Base-by-base conservation (phyloP, 2,888 invertebrate genomes). In the Oscheius sp. region DNA sequence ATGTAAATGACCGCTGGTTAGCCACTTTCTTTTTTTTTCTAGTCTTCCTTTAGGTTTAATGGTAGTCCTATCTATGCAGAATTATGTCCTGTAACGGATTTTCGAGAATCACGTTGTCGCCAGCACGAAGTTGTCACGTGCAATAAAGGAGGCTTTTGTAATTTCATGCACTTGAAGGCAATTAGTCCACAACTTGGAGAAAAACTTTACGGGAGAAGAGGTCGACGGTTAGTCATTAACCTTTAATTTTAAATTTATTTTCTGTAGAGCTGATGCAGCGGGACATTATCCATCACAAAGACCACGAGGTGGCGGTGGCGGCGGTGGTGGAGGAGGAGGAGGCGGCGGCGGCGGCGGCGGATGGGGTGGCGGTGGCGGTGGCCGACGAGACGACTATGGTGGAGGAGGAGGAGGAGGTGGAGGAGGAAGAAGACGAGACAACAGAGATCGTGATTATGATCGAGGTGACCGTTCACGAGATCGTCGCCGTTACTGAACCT, bases 101-200 rank as follows among this genome's bases (percentile, higher is more conserved):
- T 99, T 88, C 91, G 97, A 83, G 98, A 98, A 89, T 97, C 97
- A 0, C 97, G 98, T 87, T 98, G 98, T 87, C 92, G 98, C 39
- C 98, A 98, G 89, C 98, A 98, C 88, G 97, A 98, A 89, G 96
- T 78, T 6, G 74, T 79, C 3, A 76, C 77, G 89, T 98, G 98
- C 88, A 96, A 96, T 0, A 91, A 97, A 68, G 96, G 96, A 83
- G 98, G 97, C 39, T 99, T 99, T 89, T 98, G 98, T 88, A 99
- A 99, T 89, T 99, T 98, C 89, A 99, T 99, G 98, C 98, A 98
- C 87, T 90, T 98, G 87, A 98, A 98, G 87, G 97, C 97, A 12
- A 97, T 98, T 83, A 76, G 78, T 8, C 46, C 75, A 2, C 72
- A 73, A 25, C 53, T 81, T 15, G 79, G 79, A 73, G 75, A 76